phyloP scores from a whole-genome alignment of 2,113 vertebrate species.

The Haemorhous mexicanus region DNA sequence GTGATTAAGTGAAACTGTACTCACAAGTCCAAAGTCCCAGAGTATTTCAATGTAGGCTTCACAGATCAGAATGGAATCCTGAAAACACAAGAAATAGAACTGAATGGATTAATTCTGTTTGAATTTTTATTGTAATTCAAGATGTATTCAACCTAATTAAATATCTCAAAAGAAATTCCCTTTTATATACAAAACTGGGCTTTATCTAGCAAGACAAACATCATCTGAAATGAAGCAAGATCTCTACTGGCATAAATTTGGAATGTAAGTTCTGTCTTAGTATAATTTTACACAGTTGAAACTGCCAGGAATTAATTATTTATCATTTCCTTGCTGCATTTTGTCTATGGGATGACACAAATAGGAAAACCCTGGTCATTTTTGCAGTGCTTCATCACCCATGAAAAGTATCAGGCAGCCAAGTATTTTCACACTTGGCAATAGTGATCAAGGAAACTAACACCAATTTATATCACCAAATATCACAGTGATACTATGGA shows the following conservation, averaged over 20 bases:
- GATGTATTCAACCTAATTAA: background rate
- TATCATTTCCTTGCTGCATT: background rate
- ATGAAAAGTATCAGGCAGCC: background rate
- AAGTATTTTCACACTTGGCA: background rate
- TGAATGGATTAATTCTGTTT: background rate
- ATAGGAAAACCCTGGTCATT: background rate
- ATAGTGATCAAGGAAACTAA: background rate
- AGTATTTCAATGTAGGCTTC: background rate
- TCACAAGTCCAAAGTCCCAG: background rate
- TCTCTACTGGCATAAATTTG: background rate
- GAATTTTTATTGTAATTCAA: background rate
- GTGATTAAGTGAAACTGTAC: background rate
- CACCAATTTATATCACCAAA: background rate
- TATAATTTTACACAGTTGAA: background rate
- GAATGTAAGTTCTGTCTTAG: background rate
- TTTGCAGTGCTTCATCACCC: background rate
- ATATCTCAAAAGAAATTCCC: background rate
- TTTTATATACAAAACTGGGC: background rate
- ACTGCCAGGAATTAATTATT: background rate
- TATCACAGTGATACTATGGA: background rate
- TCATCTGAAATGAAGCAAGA: background rate
- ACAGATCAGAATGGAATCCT: background rate
- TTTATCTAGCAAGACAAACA: background rate
- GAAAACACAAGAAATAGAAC: background rate
- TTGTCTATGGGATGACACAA: background rate